phyloP scores from a whole-genome alignment of 2,797 vertebrate genomes.

The Cercopithecus diana region DNA sequence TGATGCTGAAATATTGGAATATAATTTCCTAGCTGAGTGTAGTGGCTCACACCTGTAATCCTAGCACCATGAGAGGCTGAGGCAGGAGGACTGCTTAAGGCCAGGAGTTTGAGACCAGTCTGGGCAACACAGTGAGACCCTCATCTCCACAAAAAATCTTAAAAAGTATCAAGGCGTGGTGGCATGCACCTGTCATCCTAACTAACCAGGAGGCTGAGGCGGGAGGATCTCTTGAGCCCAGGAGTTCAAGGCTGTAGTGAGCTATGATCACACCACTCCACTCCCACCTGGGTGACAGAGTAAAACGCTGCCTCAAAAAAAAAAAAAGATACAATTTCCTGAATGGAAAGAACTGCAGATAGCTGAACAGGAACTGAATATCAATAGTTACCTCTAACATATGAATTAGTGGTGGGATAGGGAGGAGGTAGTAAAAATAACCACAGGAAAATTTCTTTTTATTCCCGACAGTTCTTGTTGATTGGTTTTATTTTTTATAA shows the following conservation, averaged over 20 bases:
- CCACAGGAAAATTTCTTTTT: background rate
- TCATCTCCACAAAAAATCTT: background rate
- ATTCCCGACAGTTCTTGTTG: constrained; percentile 23
- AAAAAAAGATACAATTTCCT: background rate
- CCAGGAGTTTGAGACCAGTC: background rate
- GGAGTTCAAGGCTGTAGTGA: background rate
- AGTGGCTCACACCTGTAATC: background rate
- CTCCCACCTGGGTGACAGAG: background rate
- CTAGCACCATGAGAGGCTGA: background rate
- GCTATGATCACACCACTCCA: background rate
- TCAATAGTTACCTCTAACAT: background rate
- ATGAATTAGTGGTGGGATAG: background rate
- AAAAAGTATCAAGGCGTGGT: background rate
- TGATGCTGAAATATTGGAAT: background rate
- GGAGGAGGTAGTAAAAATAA: background rate
- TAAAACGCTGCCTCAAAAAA: background rate
- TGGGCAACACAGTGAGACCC: background rate
- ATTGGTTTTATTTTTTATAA: constrained; percentile 34
- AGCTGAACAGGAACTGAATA: background rate
- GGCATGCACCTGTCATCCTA: background rate
- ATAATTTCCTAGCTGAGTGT: background rate
- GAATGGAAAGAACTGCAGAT: background rate
- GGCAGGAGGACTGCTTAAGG: background rate
- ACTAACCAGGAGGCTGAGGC: background rate
- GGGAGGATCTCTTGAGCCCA: background rate